These are phyloP conservation scores for Haliaeetus leucogaster DNA, from an alignment of 2,113 vertebrate species.

Conservation along the genomic window DNA sequence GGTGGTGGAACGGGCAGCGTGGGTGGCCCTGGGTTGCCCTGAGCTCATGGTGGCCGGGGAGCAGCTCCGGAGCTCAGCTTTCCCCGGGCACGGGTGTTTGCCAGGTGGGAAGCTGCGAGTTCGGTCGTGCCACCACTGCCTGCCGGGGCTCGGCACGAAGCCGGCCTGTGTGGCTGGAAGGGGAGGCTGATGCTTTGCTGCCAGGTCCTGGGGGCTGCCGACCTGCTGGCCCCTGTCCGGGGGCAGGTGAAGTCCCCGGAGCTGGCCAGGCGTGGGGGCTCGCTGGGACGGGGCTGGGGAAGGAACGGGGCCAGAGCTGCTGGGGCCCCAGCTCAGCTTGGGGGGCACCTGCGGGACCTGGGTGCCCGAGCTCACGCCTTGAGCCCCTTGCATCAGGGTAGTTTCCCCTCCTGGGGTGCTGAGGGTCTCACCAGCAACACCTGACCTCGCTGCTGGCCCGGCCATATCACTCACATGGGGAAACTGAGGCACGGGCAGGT, in stretches of 20 bases:
- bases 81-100: not conserved
- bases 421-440: not conserved
- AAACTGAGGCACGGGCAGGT: not conserved
- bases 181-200: not conserved
- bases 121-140: not conserved
- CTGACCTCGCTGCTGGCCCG: fast-evolving
- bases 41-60: not conserved
- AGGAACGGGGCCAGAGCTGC: not conserved
- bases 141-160: not conserved
- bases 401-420: not conserved
- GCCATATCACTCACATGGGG: not conserved
- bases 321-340: not conserved
- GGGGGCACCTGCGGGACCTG: not conserved
- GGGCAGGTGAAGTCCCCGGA: not conserved
- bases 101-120: not conserved
- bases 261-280: not conserved
- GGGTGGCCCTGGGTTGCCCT: not conserved
- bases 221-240: not conserved
- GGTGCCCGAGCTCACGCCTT: not conserved
- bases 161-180: not conserved
- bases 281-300: not conserved
- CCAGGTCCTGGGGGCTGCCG: not conserved
- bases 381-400: not conserved
- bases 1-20: not conserved
- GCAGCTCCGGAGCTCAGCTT: not conserved